phyloP scores from a whole-genome alignment of 2,888 invertebrate genomes.

The Pheosia gnoma region DNA sequence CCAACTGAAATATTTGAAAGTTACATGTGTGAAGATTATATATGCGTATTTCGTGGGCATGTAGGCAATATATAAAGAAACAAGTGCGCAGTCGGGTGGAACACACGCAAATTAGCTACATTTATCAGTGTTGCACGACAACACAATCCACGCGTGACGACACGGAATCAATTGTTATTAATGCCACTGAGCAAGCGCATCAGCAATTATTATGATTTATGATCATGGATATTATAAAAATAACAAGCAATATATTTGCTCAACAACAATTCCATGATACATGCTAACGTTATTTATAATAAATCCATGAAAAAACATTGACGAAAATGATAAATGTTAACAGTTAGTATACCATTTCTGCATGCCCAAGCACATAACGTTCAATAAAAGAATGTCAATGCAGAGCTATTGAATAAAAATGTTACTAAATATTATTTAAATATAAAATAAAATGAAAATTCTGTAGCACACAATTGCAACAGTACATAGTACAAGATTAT shows the following conservation, averaged over 20 bases:
- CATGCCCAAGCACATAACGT: conserved; percentile 82
- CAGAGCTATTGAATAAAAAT: conserved; percentile 59
- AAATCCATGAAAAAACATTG: conserved; percentile 48
- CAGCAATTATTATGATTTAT: conserved; percentile 72
- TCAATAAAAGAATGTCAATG: conserved; percentile 66
- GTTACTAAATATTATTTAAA: conserved; percentile 48
- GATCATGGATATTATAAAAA: conserved; percentile 63
- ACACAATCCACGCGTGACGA: conserved; percentile 35
- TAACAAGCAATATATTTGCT: not conserved
- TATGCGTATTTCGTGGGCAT: conserved; percentile 5
- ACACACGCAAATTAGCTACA: conserved; percentile 55
- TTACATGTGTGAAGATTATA: not conserved
- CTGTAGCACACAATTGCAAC: conserved; percentile 63
- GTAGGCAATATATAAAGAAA: conserved; percentile 30
- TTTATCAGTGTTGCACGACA: conserved; percentile 31
- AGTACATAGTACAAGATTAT: conserved; percentile 50
- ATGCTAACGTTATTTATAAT: conserved; percentile 44
- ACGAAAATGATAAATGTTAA: conserved; percentile 54
- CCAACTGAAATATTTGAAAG: conserved; percentile 3
- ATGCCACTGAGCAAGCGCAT: conserved; percentile 74
- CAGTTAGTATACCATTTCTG: conserved; percentile 77
- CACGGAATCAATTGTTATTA: conserved; percentile 64
- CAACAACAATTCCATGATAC: not conserved
- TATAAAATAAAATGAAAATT: conserved; percentile 53
- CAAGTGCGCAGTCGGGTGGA: conserved; percentile 51